Conservation (phyloP, 2,888 invertebrate species). For the Plusia festucae region DNA sequence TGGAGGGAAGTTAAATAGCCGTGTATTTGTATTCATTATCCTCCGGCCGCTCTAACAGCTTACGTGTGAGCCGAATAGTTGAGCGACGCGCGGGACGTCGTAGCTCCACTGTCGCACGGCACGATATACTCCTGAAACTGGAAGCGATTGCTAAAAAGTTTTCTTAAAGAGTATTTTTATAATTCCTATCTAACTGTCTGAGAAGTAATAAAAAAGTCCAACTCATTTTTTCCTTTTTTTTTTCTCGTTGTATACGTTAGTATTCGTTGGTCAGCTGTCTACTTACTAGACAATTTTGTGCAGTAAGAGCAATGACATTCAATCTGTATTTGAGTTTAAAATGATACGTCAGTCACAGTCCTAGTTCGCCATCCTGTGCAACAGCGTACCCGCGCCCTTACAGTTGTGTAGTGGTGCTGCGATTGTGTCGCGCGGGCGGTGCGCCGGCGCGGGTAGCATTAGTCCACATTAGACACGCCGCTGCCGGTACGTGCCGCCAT, state of each 20-base stretch:
- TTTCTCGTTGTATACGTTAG: no score
- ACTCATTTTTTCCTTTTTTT: no score
- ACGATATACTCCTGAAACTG: conserved; percentile 9
- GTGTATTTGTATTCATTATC: conserved; percentile 86
- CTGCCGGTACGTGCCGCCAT: conserved; percentile 66
- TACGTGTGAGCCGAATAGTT: conserved; percentile 80
- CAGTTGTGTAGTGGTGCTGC: conserved; percentile 63
- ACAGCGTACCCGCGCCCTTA: conserved; percentile 37
- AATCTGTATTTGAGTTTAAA: no score
- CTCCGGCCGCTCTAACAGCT: conserved; percentile 69
- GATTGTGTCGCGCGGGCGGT: conserved; percentile 54
- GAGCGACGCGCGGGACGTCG: conserved; percentile 56
- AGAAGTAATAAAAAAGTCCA: no score
- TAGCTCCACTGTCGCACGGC: conserved; percentile 40
- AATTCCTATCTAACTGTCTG: no score
- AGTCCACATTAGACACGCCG: conserved; percentile 81
- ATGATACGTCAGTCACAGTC: no score
- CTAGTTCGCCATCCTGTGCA: conserved; percentile 11
- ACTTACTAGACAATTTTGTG: no score
- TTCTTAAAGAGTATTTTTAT: background rate
- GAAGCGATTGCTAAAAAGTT: background rate
- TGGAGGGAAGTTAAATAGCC: conserved; percentile 84
- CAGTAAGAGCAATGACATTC: no score
- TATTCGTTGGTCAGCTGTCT: no score
- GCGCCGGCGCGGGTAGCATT: conserved; percentile 69